Percentiles rank a stretch among this genome's conserved stretches.
These are phyloP conservation scores for Sandelia bainsii DNA, from an alignment of 2,797 vertebrate genomes.

Conservation along the genomic window DNA sequence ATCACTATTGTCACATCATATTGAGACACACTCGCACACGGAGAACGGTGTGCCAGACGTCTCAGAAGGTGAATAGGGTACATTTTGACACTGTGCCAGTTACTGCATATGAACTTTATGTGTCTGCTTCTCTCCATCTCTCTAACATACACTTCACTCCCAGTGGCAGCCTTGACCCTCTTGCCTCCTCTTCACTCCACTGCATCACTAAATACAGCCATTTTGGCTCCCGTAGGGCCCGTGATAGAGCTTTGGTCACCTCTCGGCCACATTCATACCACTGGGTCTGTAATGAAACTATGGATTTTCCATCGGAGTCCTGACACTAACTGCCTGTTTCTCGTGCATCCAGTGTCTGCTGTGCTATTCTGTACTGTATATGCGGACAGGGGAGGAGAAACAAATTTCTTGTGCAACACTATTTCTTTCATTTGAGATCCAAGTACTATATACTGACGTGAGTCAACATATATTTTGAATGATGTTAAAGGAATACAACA, in stretches of 20 bases:
- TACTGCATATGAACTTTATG: conserved; percentile 63
- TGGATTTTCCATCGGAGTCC: conserved; percentile 80
- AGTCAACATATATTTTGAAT: conserved; percentile 8
- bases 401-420: conserved; percentile 20
- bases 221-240: conserved; percentile 79
- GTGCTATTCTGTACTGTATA: conserved; percentile 52
- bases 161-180: conserved; percentile 79
- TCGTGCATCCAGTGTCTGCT: conserved; percentile 63
- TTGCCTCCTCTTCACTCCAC: conserved; percentile 73
- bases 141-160: conserved; percentile 67
- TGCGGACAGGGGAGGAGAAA: conserved; percentile 24
- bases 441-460: conserved; percentile 16
- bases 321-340: conserved; percentile 79
- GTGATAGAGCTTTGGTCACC: conserved; percentile 76
- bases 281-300: conserved; percentile 84
- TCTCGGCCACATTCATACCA: conserved; percentile 75
- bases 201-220: conserved; percentile 78
- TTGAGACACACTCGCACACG: conserved; percentile 24
- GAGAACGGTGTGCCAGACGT: conserved; percentile 18
- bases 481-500: background rate
- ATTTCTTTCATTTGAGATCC: conserved; percentile 44
- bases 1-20: conserved; percentile 32
- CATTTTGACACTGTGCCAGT: conserved; percentile 38
- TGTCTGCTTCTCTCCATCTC: conserved; percentile 54
- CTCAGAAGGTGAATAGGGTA: conserved; percentile 41